These are phyloP conservation scores for Girardia tigrina DNA, from an alignment of 2,888 invertebrate genomes.

Conservation along the genomic window DNA sequence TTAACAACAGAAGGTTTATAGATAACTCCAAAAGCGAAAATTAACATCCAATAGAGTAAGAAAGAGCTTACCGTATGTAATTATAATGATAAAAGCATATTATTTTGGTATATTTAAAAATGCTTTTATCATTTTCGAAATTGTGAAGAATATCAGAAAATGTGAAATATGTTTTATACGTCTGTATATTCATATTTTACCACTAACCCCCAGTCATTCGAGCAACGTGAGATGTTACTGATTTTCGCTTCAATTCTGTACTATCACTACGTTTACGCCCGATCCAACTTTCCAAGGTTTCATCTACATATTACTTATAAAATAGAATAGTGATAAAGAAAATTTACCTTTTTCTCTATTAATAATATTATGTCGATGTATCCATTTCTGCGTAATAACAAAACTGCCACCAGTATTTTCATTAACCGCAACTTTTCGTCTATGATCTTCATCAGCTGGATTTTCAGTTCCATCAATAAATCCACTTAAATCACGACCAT, in stretches of 20 bases:
- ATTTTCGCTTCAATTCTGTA: conserved; percentile 44
- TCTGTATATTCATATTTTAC: no score
- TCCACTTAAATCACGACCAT: conserved; percentile 48
- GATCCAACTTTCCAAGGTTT: conserved; percentile 44
- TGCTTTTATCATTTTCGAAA: no score
- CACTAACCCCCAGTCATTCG: conserved; percentile 49
- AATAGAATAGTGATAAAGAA: no score
- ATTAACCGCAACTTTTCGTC: conserved; percentile 45
- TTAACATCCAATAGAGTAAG: no score
- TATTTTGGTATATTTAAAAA: no score
- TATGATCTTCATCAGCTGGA: conserved; percentile 45
- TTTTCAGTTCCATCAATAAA: conserved; percentile 51
- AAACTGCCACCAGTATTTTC: conserved; percentile 48
- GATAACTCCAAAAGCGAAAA: no score
- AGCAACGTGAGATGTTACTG: conserved; percentile 47
- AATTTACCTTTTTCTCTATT: conserved; percentile 42
- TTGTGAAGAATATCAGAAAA: no score
- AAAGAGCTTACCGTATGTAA: no score
- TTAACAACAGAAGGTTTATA: no score
- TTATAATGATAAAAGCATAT: no score
- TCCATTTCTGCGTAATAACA: conserved; percentile 50
- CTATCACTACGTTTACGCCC: conserved; percentile 45
- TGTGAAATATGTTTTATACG: no score
- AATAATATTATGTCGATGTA: conserved; percentile 44
- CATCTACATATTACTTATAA: conserved; percentile 40